Percentiles rank a stretch among this genome's conserved stretches.
Conservation (phyloP, 2,888 invertebrate genomes). For the Nudaria mundana region DNA sequence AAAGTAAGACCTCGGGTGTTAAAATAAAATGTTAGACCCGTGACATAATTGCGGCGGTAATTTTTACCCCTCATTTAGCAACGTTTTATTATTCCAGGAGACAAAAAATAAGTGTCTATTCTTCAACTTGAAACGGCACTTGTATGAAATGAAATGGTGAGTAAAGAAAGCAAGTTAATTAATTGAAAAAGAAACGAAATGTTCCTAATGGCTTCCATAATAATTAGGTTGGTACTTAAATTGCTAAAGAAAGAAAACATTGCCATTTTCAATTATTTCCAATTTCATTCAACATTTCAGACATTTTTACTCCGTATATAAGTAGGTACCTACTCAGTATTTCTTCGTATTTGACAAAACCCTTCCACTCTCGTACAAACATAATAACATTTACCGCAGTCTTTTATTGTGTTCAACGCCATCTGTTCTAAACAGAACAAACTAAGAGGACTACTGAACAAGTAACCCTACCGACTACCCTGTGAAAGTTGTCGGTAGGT, state of each 20-base stretch:
- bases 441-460: no score
- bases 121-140: slow-evolving; percentile 40
- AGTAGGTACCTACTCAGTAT: no score
- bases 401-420: no score
- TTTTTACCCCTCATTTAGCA: slow-evolving; percentile 61
- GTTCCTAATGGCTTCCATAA: neutral
- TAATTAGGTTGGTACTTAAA: neutral
- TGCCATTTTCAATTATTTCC: no score
- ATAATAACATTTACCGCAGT: no score
- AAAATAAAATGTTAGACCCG: slow-evolving; percentile 66
- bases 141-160: slow-evolving; percentile 9
- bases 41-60: slow-evolving; percentile 67
- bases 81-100: slow-evolving; percentile 43
- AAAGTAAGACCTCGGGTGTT: slow-evolving; percentile 46
- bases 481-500: slow-evolving; percentile 20
- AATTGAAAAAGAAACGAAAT: slow-evolving; percentile 1
- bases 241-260: no score
- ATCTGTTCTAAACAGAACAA: no score
- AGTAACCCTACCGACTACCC: neutral
- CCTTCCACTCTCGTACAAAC: no score
- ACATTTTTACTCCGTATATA: no score
- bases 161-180: slow-evolving; percentile 2
- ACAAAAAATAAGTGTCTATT: slow-evolving; percentile 39
- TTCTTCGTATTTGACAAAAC: no score
- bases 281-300: no score